phyloP scores from a whole-genome alignment of 2,888 invertebrate genomes.

The Tinea semifulvella region DNA sequence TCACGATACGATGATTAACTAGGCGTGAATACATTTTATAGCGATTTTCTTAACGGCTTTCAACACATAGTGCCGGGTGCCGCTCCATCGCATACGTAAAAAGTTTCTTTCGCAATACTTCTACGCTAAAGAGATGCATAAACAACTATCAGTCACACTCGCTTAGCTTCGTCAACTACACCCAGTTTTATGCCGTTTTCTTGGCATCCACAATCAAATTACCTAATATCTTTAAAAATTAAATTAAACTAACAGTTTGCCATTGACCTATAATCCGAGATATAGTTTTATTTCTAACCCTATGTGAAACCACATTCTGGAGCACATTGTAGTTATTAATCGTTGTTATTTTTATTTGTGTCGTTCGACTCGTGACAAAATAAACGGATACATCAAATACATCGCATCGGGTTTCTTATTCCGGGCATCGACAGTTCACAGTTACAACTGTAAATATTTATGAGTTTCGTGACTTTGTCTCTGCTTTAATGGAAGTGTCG shows the following conservation, averaged over 20 bases:
- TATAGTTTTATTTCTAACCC: slow-evolving; percentile 7
- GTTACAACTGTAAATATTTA: slow-evolving; percentile 6
- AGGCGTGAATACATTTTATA: slow-evolving; percentile 6
- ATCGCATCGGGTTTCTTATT: neutral
- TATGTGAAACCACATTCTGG: slow-evolving; percentile 9
- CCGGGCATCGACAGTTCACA: slow-evolving; percentile 2
- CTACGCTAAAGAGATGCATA: slow-evolving; percentile 1
- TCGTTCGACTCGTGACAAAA: slow-evolving; percentile 4
- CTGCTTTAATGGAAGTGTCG: slow-evolving; percentile 3
- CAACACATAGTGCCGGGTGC: slow-evolving; percentile 3
- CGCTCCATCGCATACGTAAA: slow-evolving; percentile 8
- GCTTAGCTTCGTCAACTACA: slow-evolving; percentile 10
- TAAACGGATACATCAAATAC: neutral
- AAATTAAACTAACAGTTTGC: slow-evolving; percentile 22
- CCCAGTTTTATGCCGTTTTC: slow-evolving; percentile 29
- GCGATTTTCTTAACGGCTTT: slow-evolving; percentile 4
- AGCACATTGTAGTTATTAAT: neutral
- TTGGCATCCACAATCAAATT: neutral
- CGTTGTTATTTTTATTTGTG: neutral
- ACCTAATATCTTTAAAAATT: slow-evolving; percentile 3
- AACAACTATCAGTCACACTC: slow-evolving; percentile 10
- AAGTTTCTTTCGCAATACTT: slow-evolving; percentile 10
- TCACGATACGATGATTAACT: slow-evolving; percentile 5
- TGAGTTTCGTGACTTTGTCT: neutral
- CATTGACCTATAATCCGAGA: slow-evolving; percentile 36